phyloP scores from a whole-genome alignment of 2,888 invertebrate genomes.

The Amphipoea lucens region DNA sequence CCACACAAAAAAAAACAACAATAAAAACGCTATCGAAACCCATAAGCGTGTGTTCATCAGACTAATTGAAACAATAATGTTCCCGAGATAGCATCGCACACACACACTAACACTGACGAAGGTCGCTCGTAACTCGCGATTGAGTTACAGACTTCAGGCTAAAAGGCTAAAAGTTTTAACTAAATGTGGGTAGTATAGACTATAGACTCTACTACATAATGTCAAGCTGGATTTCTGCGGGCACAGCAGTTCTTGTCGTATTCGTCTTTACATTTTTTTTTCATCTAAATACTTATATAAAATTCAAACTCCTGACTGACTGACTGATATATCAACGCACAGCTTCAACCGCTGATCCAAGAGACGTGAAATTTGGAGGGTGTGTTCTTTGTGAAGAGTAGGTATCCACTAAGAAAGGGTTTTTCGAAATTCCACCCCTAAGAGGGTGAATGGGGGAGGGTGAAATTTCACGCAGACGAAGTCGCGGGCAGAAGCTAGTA shows the following conservation, averaged over 20 bases:
- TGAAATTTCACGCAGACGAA: too few species aligned
- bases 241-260: neutral
- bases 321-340: too few species aligned
- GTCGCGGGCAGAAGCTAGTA: too few species aligned
- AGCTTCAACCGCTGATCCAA: too few species aligned
- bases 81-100: conserved; percentile 59
- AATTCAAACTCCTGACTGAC: too few species aligned
- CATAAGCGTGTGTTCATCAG: conserved; percentile 44
- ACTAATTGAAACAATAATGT: conserved; percentile 65
- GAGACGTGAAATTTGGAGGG: too few species aligned
- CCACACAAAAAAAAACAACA: conserved; percentile 5
- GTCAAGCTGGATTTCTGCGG: too few species aligned
- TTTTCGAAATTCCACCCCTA: too few species aligned
- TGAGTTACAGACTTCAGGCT: conserved; percentile 38
- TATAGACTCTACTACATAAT: neutral
- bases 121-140: conserved; percentile 51
- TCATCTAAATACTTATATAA: too few species aligned
- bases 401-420: too few species aligned
- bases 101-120: conserved; percentile 45
- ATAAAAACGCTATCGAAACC: conserved; percentile 36
- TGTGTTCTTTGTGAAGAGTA: too few species aligned
- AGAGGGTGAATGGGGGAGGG: too few species aligned
- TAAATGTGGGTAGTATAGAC: conserved; percentile 5
- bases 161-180: conserved; percentile 29
- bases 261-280: neutral